Conservation (phyloP, 1,140 invertebrate species). For the Stegodyphus mimosarum region DNA sequence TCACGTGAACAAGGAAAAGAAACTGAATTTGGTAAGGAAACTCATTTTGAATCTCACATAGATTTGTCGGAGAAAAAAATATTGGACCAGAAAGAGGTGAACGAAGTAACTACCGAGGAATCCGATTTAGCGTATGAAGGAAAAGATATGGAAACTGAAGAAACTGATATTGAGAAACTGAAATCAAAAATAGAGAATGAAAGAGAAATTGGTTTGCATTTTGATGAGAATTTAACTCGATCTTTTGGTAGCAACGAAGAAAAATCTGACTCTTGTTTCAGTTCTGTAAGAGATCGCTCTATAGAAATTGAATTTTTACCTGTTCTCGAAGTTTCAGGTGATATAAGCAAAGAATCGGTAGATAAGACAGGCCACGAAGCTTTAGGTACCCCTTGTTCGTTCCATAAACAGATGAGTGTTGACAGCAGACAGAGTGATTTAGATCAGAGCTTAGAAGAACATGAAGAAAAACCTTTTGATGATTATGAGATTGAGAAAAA, state of each 20-base stretch:
- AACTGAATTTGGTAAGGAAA: not conserved
- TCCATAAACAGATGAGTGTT: conserved; percentile 38
- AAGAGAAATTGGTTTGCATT: conserved; percentile 14
- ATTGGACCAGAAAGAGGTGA: not conserved
- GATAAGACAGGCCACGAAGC: conserved; percentile 50
- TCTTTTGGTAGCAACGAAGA: conserved; percentile 45
- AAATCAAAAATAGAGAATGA: not conserved
- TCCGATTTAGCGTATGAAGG: not conserved
- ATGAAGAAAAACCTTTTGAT: not conserved
- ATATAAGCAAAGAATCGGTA: conserved; percentile 29
- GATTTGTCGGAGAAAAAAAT: not conserved
- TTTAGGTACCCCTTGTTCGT: conserved; percentile 44
- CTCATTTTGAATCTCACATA: not conserved
- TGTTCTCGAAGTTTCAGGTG: conserved; percentile 41
- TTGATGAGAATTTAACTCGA: conserved; percentile 10
- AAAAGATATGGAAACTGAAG: not conserved
- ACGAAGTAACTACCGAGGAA: not conserved
- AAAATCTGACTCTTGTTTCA: conserved; percentile 37
- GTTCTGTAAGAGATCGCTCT: conserved; percentile 40
- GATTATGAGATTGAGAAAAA: conserved; percentile 10
- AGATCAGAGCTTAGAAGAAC: conserved; percentile 14
- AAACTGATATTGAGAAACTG: not conserved
- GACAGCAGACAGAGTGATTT: conserved; percentile 12
- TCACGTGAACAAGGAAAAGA: not conserved
- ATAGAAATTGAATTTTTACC: conserved; percentile 51